Conservation (phyloP, 1,140 invertebrate genomes). For the Calliphora vicina region DNA sequence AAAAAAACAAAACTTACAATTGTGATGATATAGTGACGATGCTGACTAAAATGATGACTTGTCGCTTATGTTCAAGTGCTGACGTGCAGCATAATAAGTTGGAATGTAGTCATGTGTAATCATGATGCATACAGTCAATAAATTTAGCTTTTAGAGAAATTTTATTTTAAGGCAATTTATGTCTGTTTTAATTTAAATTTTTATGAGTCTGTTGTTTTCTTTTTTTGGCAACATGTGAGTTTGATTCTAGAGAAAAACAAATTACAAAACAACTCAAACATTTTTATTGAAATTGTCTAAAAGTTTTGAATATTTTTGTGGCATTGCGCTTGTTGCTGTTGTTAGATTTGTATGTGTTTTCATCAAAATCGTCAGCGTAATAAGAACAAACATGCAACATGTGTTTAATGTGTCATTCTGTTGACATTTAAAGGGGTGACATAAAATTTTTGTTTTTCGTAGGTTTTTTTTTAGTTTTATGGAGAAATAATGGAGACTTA, state of each 20-base stretch:
- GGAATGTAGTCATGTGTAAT: too few relatives aligned
- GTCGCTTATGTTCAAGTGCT: not conserved
- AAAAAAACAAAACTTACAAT: too few relatives aligned
- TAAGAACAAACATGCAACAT: conserved; percentile 1
- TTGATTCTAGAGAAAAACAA: not conserved
- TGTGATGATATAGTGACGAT: not conserved
- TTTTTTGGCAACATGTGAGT: not conserved
- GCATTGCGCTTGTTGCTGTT: not conserved
- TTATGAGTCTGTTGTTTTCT: not conserved
- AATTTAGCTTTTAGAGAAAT: not conserved
- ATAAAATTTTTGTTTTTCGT: not conserved
- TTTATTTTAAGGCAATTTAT: not conserved
- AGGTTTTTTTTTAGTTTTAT: too few relatives aligned
- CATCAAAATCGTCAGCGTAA: not conserved
- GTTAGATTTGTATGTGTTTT: not conserved
- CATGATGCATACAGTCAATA: too few relatives aligned
- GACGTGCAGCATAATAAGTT: too few relatives aligned
- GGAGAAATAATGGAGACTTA: too few relatives aligned
- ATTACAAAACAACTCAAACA: not conserved
- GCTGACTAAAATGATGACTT: not conserved
- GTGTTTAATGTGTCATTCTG: not conserved
- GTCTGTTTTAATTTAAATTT: not conserved
- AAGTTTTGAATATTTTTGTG: not conserved
- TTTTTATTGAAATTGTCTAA: not conserved
- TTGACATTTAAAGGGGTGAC: not conserved